phyloP scores from a whole-genome alignment of 2,888 invertebrate species.

The Oxycera nigricornis region DNA sequence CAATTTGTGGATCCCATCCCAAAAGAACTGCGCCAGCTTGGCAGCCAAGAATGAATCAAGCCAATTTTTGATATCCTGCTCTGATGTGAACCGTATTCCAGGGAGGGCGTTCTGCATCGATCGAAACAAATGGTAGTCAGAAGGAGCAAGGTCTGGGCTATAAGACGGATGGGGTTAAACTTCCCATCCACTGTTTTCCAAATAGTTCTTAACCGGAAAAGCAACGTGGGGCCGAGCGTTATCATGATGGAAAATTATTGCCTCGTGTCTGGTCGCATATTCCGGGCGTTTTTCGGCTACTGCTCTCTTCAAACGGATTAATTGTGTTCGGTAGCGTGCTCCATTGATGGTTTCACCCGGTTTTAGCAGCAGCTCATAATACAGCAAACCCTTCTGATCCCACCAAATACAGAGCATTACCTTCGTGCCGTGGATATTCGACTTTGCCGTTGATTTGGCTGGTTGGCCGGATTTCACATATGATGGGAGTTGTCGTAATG shows the following conservation, averaged over 20 bases:
- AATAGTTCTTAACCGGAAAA: conserved; percentile 2
- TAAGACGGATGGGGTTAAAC: conserved; percentile 37
- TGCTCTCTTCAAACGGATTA: too few species aligned
- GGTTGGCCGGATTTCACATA: background rate
- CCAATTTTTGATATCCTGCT: conserved; percentile 1
- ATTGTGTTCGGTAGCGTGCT: conserved; percentile 22
- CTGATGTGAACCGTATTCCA: background rate
- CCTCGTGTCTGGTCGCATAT: conserved; percentile 19
- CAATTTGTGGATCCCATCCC: background rate
- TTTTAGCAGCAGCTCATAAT: conserved; percentile 42
- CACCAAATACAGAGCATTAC: conserved; percentile 14
- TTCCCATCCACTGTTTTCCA: conserved; percentile 30
- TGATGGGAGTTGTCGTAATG: conserved; percentile 12
- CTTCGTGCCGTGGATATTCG: background rate
- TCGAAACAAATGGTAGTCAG: conserved; percentile 32
- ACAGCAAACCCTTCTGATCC: background rate
- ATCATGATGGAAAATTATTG: conserved; percentile 18
- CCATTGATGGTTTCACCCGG: conserved; percentile 32
- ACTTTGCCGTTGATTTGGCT: background rate
- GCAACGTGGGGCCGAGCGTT: conserved; percentile 23
- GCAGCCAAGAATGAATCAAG: background rate
- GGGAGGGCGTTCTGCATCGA: conserved; percentile 30
- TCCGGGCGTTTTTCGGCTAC: conserved; percentile 36
- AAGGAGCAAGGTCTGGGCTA: conserved; percentile 35
- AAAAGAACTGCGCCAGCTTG: background rate